phyloP scores from a whole-genome alignment of 2,888 invertebrate species.

The Tetropium fuscum region DNA sequence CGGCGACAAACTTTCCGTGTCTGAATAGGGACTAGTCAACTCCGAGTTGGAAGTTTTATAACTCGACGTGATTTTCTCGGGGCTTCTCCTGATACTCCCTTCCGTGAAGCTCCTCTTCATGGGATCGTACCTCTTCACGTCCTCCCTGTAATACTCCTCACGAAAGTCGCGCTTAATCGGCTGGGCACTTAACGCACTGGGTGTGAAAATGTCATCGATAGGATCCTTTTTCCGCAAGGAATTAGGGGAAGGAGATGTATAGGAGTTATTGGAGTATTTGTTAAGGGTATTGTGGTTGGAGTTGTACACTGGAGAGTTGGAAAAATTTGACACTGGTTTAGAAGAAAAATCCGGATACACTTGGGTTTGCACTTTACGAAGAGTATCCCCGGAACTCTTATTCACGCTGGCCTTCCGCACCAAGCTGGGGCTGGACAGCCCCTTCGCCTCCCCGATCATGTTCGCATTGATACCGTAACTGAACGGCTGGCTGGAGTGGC shows the following conservation, averaged over 20 bases:
- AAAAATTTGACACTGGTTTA: slow-evolving; percentile 55
- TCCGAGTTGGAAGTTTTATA: slow-evolving; percentile 52
- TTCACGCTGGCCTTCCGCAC: slow-evolving; percentile 78
- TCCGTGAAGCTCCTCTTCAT: slow-evolving; percentile 64
- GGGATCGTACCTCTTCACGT: slow-evolving; percentile 60
- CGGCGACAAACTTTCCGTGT: slow-evolving; percentile 64
- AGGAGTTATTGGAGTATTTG: slow-evolving; percentile 42
- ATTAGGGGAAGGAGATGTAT: slow-evolving; percentile 32
- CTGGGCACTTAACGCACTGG: slow-evolving; percentile 61
- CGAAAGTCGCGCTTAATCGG: slow-evolving; percentile 60
- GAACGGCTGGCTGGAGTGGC: slow-evolving; percentile 85
- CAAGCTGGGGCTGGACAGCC: slow-evolving; percentile 85
- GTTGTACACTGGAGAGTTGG: slow-evolving; percentile 50
- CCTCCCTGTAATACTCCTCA: slow-evolving; percentile 63
- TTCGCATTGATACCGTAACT: slow-evolving; percentile 79
- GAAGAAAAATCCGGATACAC: slow-evolving; percentile 57
- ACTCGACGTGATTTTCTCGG: slow-evolving; percentile 50
- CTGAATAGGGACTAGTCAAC: slow-evolving; percentile 61
- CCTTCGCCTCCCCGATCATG: slow-evolving; percentile 65
- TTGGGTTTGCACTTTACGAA: slow-evolving; percentile 64
- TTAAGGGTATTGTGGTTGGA: slow-evolving; percentile 52
- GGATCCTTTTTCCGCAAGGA: slow-evolving; percentile 54
- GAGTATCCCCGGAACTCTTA: slow-evolving; percentile 55
- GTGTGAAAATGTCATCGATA: slow-evolving; percentile 65
- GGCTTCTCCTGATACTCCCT: slow-evolving; percentile 59